phyloP scores from a whole-genome alignment of 2,888 invertebrate species.

The Cephonodes hylas region DNA sequence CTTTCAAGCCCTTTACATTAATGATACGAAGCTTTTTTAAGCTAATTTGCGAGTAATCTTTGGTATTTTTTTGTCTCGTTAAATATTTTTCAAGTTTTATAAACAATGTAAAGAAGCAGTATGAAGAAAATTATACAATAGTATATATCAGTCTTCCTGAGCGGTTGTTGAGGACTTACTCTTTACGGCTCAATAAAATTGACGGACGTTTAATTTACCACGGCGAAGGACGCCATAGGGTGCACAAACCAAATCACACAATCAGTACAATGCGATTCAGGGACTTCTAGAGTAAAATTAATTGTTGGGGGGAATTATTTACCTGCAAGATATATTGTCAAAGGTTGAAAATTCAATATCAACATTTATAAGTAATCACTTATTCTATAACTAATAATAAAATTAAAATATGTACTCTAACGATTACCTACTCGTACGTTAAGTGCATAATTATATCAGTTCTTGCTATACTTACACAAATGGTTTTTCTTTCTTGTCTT shows the following conservation, averaged over 20 bases:
- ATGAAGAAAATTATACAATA: constrained; percentile 10
- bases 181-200: constrained; percentile 13
- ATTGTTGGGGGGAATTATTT: constrained; percentile 20
- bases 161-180: constrained; percentile 9
- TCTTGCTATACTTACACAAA: constrained; percentile 30
- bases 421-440: constrained; percentile 27
- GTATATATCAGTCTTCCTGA: constrained; percentile 20
- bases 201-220: constrained; percentile 12
- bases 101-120: constrained; percentile 1
- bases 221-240: not conserved
- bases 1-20: not conserved
- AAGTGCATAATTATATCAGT: constrained; percentile 31
- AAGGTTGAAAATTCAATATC: constrained; percentile 34
- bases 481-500: not conserved
- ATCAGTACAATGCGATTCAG: not conserved
- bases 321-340: constrained; percentile 59
- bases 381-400: constrained; percentile 36
- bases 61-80: not conserved
- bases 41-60: constrained; percentile 1
- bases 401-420: constrained; percentile 19
- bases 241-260: not conserved
- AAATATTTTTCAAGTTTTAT: not conserved
- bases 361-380: constrained; percentile 32
- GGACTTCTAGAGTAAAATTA: not conserved
- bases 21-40: constrained; percentile 10